Evolutionary conservation across 2,113 vertebrate genomes (phyloP).

Genomic region (Stomatorhinus ivindoensis): DNA sequence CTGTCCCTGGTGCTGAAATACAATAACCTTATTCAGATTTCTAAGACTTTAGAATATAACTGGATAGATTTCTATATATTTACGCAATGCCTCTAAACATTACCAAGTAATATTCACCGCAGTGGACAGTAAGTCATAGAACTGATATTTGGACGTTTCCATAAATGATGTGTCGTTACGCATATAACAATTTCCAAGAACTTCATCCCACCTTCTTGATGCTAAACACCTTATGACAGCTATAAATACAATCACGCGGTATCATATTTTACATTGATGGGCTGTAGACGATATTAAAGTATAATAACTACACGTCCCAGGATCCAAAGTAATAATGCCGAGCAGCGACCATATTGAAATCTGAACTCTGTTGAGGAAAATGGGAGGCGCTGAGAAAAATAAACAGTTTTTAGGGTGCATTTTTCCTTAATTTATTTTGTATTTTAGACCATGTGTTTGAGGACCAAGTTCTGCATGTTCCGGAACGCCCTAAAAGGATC

Average conservation of each 20-base stretch:
- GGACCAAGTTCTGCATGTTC: not conserved
- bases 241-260: not conserved
- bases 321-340: conserved; percentile 2
- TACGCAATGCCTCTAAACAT: not conserved
- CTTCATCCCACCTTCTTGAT: not conserved
- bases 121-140: not conserved
- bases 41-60: too few relatives aligned
- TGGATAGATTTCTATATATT: too few relatives aligned
- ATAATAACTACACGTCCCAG: conserved; percentile 18
- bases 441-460: not conserved
- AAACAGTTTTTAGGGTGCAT: too few relatives aligned
- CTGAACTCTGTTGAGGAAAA: not conserved
- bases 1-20: conserved; percentile 11
- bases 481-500: not conserved
- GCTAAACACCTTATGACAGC: not conserved
- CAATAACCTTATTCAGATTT: not conserved
- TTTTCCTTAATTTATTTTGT: not conserved
- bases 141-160: not conserved
- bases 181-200: not conserved
- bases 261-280: not conserved
- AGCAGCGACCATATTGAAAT: conserved; percentile 9
- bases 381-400: not conserved
- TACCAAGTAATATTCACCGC: not conserved
- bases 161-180: not conserved
- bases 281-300: not conserved